phyloP scores from a whole-genome alignment of 1,140 invertebrate species.

The Maniola jurtina region DNA sequence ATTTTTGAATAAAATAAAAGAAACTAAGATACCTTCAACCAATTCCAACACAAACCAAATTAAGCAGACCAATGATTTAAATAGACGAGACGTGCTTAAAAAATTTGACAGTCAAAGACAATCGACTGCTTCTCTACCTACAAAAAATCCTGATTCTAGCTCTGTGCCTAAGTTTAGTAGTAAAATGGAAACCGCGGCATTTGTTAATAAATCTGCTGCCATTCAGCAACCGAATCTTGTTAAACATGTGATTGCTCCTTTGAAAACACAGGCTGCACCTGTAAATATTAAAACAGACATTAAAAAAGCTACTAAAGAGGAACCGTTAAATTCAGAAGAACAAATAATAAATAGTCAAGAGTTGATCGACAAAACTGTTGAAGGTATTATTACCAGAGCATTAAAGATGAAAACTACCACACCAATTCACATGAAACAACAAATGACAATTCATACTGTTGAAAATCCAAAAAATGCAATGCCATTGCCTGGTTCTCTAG shows the following conservation, averaged over 20 bases:
- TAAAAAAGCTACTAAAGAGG: conserved; percentile 37
- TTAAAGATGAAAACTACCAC: conserved; percentile 37
- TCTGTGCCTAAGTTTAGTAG: conserved; percentile 26
- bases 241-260: conserved; percentile 19
- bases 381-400: conserved; percentile 61
- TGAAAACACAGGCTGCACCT: conserved; percentile 19
- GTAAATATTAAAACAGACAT: conserved; percentile 28
- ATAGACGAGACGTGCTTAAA: conserved; percentile 65
- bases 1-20: conserved; percentile 71
- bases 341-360: conserved; percentile 61
- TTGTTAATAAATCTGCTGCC: conserved; percentile 48
- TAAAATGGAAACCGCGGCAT: conserved; percentile 49
- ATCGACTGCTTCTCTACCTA: conserved; percentile 36
- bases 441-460: conserved; percentile 23
- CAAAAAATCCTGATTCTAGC: conserved; percentile 46
- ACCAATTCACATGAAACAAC: conserved; percentile 36
- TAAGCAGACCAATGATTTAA: conserved; percentile 71
- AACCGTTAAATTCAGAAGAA: conserved; percentile 20
- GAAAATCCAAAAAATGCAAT: conserved; percentile 37
- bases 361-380: conserved; percentile 70
- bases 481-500: conserved; percentile 40
- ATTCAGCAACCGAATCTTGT: conserved; percentile 24
- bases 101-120: conserved; percentile 71
- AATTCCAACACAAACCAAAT: conserved; percentile 64
- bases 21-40: conserved; percentile 54